Evolutionary conservation across 2,888 invertebrate genomes (phyloP), one percentile per base, ranked within the genome.

Genomic region (Gari tellinella): DNA sequence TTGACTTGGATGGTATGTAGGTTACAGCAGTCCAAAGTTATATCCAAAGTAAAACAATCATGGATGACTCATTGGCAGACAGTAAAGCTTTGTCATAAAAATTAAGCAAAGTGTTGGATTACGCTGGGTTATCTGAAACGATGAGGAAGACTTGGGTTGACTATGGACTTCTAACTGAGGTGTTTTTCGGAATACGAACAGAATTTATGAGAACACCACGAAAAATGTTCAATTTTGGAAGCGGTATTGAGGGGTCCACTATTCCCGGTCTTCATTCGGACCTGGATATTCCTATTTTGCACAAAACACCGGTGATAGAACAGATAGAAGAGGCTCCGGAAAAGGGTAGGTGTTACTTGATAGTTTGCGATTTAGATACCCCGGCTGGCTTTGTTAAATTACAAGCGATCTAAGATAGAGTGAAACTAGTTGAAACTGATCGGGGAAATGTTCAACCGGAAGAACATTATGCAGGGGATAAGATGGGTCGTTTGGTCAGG

Each of bases 91-190:
- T 43, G 43, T 15, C 43, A 3, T 10, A 10, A 31, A 31, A 31
- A 10, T 31, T 31, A 31, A 7, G 31, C 31, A 31, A 31, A 31
- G 43, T 49, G 2, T 19, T 49, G 19, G 49, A 49, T 49, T 19
- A 49, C 14, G 19, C 19, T 5, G 49, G 49, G 3, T 15, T 19
- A 5, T 49, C 49, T 4, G 49, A 49, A 49, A 19, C 15, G 14
- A 49, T 49, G 49, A 3, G 49, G 49, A 49, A 49, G 23, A 19
- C 21, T 17, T 49, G 49, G 49, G 19, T 21, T 3, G 49, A 49
- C 5, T 49, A 17, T 49, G 49, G 49, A 21, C 5, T 49, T 7
- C 3, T 19, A 49, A 49, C 49, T 5, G 49, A 49, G 15, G 23
- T 8, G 3, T 14, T 49, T 19, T 21, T 49, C 5, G 19, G 5